Evolutionary conservation across 35 echinoderm and acorn worm species (phyloP).

Genomic region (Strongylocentrotus purpuratus): DNA sequence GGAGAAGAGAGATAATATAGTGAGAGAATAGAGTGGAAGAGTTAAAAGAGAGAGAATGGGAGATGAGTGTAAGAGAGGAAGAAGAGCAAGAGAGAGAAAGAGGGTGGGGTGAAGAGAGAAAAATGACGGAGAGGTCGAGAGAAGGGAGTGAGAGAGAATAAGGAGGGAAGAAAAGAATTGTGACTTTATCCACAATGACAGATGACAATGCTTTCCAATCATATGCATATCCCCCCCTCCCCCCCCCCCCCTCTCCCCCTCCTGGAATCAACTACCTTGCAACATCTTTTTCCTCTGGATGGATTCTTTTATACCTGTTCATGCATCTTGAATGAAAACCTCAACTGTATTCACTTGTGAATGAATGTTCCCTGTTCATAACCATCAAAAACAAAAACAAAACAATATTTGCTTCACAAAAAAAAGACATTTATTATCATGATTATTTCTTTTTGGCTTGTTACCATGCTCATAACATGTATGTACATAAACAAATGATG

Average conservation of each 20-base stretch:
- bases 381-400: not conserved
- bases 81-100: not conserved
- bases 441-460: constrained; percentile 12
- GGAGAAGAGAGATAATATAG: not conserved
- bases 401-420: not conserved
- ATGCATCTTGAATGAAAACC: no score
- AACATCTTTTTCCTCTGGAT: no score
- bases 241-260: no score
- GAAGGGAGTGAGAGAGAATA: no score
- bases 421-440: not conserved
- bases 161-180: no score
- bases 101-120: not conserved
- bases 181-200: no score
- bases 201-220: no score
- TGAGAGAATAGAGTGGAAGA: not conserved
- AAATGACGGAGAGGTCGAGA: not conserved
- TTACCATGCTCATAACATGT: not conserved
- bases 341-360: no score
- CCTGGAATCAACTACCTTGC: no score
- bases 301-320: no score
- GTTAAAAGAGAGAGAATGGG: not conserved
- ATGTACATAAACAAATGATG: not conserved
- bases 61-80: not conserved
- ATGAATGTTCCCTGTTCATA: no score
- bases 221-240: no score